Conservation (phyloP, 2,797 vertebrate species). For the Sebastes wilsoni region DNA sequence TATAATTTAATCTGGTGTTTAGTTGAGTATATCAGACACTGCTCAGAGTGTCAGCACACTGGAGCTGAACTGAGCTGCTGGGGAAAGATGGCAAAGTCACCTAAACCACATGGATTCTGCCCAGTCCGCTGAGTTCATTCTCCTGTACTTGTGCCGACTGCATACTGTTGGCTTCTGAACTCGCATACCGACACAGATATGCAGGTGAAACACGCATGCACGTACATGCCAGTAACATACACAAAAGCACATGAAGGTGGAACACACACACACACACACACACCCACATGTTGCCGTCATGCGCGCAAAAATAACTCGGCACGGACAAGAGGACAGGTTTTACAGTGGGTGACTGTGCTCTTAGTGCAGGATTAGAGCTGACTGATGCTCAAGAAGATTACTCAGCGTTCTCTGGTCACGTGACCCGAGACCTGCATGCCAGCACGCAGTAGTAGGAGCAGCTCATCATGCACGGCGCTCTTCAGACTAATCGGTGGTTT, state of each 20-base stretch:
- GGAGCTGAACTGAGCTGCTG: constrained; percentile 18
- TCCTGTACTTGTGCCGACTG: background rate
- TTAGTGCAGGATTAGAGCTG: constrained; percentile 54
- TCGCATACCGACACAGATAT: background rate
- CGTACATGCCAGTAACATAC: background rate
- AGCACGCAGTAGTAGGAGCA: constrained; percentile 2
- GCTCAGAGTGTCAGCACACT: constrained; percentile 6
- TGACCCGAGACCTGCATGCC: constrained; percentile 41
- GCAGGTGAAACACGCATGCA: background rate
- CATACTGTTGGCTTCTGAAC: background rate
- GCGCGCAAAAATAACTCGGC: background rate
- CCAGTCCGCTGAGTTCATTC: background rate
- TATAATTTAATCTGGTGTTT: constrained; percentile 33
- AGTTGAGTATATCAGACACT: constrained; percentile 12
- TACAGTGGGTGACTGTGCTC: constrained; percentile 28
- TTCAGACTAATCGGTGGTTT: background rate
- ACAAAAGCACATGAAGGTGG: background rate
- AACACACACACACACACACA: background rate
- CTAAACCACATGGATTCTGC: constrained; percentile 25
- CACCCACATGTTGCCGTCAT: background rate
- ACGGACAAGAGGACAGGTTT: constrained; percentile 20
- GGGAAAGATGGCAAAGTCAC: constrained; percentile 1
- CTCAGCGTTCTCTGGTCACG: constrained; percentile 54
- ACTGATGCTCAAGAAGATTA: constrained; percentile 70
- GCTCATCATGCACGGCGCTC: constrained; percentile 8